Evolutionary conservation across 2,888 invertebrate species (phyloP).

Genomic region (Carpatolechia fugitivella): DNA sequence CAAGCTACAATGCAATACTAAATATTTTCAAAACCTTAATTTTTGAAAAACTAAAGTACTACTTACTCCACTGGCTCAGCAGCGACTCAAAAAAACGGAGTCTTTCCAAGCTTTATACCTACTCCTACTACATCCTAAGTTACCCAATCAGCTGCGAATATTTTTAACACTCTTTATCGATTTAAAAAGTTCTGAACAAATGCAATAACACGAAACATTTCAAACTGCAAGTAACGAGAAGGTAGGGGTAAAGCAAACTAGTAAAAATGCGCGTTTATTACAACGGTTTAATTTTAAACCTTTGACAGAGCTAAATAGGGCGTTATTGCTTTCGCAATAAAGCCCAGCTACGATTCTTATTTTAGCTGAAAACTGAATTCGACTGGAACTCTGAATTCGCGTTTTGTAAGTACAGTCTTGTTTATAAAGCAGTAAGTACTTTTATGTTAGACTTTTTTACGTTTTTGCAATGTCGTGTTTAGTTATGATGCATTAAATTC

Average conservation of each 20-base stretch:
- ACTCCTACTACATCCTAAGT: no score
- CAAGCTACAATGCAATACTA: no score
- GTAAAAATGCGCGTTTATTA: constrained; percentile 37
- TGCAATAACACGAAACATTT: not conserved
- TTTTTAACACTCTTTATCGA: not conserved
- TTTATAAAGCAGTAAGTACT: constrained; percentile 24
- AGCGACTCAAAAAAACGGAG: no score
- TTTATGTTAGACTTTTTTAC: constrained; percentile 25
- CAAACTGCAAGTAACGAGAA: constrained; percentile 12
- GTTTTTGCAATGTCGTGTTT: not conserved
- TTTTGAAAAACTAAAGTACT: no score
- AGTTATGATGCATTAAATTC: no score
- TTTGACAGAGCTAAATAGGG: constrained; percentile 62
- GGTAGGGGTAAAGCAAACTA: constrained; percentile 45
- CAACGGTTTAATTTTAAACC: constrained; percentile 62
- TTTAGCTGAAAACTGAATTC: constrained; percentile 19
- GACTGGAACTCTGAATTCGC: not conserved
- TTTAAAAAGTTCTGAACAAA: not conserved
- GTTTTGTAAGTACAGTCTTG: constrained; percentile 19
- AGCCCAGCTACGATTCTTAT: constrained; percentile 42
- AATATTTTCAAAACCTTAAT: no score
- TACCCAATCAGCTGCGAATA: not conserved
- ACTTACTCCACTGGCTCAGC: no score
- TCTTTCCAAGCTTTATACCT: no score
- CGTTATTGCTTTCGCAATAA: constrained; percentile 73